A percentile compares a stretch with the other conserved stretches of the same genome.
phyloP scores from a whole-genome alignment of 2,888 invertebrate species.

The Aporophyla nigra region DNA sequence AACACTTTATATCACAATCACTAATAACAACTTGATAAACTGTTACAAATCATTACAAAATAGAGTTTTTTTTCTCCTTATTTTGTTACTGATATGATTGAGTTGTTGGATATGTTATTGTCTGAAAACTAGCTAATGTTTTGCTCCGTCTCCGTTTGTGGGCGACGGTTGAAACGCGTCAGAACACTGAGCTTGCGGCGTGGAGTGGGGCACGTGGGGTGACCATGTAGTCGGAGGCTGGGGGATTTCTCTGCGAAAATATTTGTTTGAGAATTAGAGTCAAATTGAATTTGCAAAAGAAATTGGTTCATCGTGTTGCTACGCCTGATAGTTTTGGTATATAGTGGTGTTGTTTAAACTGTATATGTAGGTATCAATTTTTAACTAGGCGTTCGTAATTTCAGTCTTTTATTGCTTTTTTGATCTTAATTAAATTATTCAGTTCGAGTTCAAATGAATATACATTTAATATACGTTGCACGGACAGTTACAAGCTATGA shows the following conservation, averaged over 20 bases:
- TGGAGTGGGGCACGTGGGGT: conserved; percentile 69
- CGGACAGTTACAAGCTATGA: neutral
- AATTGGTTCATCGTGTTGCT: neutral
- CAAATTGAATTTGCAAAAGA: conserved; percentile 1
- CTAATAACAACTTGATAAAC: conserved; percentile 33
- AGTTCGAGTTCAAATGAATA: too few relatives aligned
- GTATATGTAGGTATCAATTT: neutral
- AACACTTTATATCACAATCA: conserved; percentile 53
- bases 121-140: conserved; percentile 49
- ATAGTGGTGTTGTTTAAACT: neutral
- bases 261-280: conserved; percentile 11
- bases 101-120: conserved; percentile 69
- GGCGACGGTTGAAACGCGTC: conserved; percentile 65
- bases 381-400: conserved; percentile 3
- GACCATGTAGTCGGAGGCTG: conserved; percentile 62
- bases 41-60: conserved; percentile 49
- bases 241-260: conserved; percentile 8
- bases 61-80: conserved; percentile 37
- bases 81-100: conserved; percentile 63
- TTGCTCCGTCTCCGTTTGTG: conserved; percentile 57
- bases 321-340: conserved; percentile 2
- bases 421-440: neutral
- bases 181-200: conserved; percentile 66
- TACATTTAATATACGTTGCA: too few relatives aligned
- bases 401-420: neutral